Conservation (phyloP, 2,113 vertebrate genomes). For the Rhynchopsitta pachyrhyncha region DNA sequence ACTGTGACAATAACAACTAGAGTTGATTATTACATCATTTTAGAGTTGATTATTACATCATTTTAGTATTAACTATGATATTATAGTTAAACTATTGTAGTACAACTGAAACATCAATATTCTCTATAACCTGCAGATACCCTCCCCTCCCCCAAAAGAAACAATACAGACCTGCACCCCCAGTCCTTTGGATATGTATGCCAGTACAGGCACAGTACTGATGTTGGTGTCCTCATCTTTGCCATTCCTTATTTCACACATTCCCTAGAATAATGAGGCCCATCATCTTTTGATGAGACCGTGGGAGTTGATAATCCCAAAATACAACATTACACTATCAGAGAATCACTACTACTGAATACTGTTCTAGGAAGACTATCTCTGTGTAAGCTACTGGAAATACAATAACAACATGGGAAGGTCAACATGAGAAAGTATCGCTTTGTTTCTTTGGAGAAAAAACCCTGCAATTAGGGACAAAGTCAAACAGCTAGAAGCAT, state of each 20-base stretch:
- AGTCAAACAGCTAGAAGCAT: not conserved
- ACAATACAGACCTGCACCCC: not conserved
- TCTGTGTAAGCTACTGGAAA: slow-evolving; percentile 7
- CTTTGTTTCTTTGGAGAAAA: not conserved
- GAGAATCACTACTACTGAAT: slow-evolving; percentile 33
- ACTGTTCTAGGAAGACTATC: not conserved
- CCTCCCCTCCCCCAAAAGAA: not conserved
- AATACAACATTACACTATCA: slow-evolving; percentile 38
- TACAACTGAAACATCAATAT: not conserved
- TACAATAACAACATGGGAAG: slow-evolving; percentile 9
- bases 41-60: not conserved
- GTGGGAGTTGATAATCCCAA: slow-evolving; percentile 49
- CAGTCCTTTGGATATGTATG: not conserved
- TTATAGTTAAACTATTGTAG: not conserved
- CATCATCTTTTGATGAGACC: slow-evolving; percentile 47
- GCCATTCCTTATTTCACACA: not conserved
- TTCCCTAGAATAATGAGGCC: slow-evolving; percentile 23
- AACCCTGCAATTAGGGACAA: not conserved
- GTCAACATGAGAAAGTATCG: not conserved
- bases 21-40: not conserved
- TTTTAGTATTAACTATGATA: not conserved
- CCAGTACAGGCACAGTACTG: not conserved
- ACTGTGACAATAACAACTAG: not conserved
- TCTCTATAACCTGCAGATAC: not conserved
- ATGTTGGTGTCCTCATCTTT: not conserved